Percentiles rank a stretch among this genome's conserved stretches.
Conservation (phyloP, 2,113 vertebrate species). For the Nymphicus hollandicus region DNA sequence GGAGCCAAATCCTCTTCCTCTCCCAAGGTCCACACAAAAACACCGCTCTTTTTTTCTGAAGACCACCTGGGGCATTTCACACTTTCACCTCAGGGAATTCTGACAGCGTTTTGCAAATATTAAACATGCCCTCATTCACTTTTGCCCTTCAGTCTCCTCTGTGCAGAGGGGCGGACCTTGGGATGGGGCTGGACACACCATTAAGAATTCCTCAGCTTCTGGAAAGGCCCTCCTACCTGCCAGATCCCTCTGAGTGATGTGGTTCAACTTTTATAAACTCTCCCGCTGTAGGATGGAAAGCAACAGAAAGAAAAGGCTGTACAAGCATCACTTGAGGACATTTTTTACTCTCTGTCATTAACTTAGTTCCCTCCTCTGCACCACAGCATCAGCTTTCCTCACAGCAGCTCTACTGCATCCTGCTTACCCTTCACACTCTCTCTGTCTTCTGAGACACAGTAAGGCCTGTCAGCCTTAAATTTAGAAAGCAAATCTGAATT, state of each 20-base stretch:
- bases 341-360: neutral
- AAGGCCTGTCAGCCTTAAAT: neutral
- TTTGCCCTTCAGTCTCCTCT: neutral
- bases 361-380: neutral
- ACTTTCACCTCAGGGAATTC: neutral
- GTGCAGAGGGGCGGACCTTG: neutral
- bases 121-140: accelerated
- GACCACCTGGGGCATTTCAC: neutral
- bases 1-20: neutral
- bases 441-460: neutral
- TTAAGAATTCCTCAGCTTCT: neutral
- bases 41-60: neutral
- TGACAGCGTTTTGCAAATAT: neutral
- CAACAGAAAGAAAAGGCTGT: neutral
- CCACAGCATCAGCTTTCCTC: neutral
- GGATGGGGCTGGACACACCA: neutral
- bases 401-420: neutral
- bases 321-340: neutral
- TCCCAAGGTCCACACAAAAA: neutral
- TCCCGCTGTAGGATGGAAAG: neutral
- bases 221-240: neutral
- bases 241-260: neutral
- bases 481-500: neutral
- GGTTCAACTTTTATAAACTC: neutral
- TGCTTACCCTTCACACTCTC: neutral